Evolutionary conservation across 2,888 invertebrate species (phyloP), one percentile per base, ranked within the genome.

Genomic region (Agrilus cyanescens): DNA sequence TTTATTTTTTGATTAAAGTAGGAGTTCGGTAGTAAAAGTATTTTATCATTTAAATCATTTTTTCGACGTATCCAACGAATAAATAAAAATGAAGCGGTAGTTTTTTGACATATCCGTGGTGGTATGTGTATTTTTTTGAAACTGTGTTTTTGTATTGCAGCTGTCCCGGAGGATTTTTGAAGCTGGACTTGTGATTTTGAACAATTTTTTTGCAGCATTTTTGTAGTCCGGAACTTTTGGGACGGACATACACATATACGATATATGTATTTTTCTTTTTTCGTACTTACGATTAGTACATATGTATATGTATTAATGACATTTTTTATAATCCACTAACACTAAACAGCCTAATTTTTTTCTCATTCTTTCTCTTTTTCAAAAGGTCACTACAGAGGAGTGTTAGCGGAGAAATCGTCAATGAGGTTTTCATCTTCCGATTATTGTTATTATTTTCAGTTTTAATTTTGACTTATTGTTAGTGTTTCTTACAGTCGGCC

Each of bases 331-430:
- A 10, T 25, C 25, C 38, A 40, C 45, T 15, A 15, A 33, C 14
- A 33, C 14, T 14, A 33, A 15, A 33, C 14, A 33, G 15, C 14
- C 33, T 15, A 15, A 33, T 15, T 33, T 33, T 33, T 33, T 33
- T 33, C 33, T 33, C 14, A 12, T 15, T 13, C 14, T 15, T 33
- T 33, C 15, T 33, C 15, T 33, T 15, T 33, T 33, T 3, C 33
- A 33, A 15, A 35, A 25, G 25, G 25, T 10, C 25, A 25, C 25
- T 25, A 10, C 25, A 10, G 25, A 25, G 25, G 25, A 68, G 66
- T 66, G 66, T 67, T 68, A 67, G 67, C 66, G 66, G 68, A 25
- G 68, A 66, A 65, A 54, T 51, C 54, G 60, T 57, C 57, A 57
- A 53, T 57, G 60, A 63, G 63, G 63, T 63, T 65, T 64, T 64